These are phyloP conservation scores for Herpetotheres cachinnans DNA, from an alignment of 2,113 vertebrate genomes.

Conservation along the genomic window DNA sequence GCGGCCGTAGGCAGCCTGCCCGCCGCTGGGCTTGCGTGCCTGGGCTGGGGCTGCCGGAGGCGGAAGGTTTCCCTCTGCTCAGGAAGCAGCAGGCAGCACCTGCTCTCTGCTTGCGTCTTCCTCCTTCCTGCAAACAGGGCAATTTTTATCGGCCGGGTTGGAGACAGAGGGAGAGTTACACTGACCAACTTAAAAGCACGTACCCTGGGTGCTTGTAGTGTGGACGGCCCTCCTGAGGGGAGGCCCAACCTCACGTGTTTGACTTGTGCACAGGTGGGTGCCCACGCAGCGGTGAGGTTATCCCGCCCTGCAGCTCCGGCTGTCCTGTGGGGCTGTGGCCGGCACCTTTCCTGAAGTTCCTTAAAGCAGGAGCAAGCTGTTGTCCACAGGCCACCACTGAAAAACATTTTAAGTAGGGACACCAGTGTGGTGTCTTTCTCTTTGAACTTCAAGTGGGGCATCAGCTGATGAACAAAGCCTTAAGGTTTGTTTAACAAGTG, in stretches of 20 bases:
- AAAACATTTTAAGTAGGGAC: background rate
- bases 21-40: rapidly evolving
- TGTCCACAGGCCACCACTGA: background rate
- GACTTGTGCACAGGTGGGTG: too few relatives aligned
- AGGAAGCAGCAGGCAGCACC: background rate
- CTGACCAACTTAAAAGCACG: background rate
- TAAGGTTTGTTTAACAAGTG: background rate
- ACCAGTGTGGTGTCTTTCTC: background rate
- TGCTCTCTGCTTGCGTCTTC: background rate
- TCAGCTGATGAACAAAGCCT: background rate
- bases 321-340: background rate
- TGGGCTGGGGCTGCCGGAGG: background rate
- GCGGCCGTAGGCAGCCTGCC: background rate
- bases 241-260: rapidly evolving
- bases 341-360: background rate
- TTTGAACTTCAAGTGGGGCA: background rate
- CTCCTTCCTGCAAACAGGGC: background rate
- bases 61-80: background rate
- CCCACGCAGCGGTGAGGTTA: background rate
- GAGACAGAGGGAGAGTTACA: background rate
- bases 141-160: background rate
- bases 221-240: rapidly evolving
- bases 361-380: background rate
- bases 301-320: rapidly evolving
- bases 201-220: background rate